Evolutionary conservation across 2,113 vertebrate species (phyloP), one percentile per base, ranked within the genome.

Genomic region (Vulpes lagopus): DNA sequence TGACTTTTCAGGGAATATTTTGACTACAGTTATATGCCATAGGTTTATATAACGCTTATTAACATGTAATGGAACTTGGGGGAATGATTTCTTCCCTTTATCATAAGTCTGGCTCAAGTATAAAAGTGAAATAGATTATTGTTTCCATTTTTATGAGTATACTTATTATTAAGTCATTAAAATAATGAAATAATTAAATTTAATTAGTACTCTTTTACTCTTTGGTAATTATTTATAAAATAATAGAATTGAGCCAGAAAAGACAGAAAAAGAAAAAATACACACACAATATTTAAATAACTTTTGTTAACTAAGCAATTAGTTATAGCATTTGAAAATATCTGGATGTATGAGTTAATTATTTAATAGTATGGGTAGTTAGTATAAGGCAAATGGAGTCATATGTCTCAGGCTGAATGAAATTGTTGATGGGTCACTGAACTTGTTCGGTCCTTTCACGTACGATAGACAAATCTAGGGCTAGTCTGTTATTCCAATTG

Each of bases 181-280:
- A 95, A 95, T 14, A 91, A 83, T 89, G 89, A 93, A 96, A 84
- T 84, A 80, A 94, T 94, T 96, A n/a, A 87, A 91, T 38, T 92
- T 87, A 5, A 90, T 81, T 57, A 84, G 20, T 94, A 79, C 30
- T 73, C 51, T 96, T 97, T 95, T 76, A 89, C 12, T 95, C 23
- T 96, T 84, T 96, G 90, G 49, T 89, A 74, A 87, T 92, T 10
- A 85, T 17, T 35, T 92, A 76, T 30, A 87, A 71, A 96, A 78
- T 94, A 92, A 60, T 84, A 97, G n/a, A 92, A 83, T 20, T 74
- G 19, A 83, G 15, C 30, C 73, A 90, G 49, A 85, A 84, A 89
- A 89, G 17, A 93, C 23, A 79, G 57, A 55, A 86, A 76, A 62
- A n/a, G 8, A 8, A 32, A 27, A 74, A 30, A 1, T 20, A 81